phyloP scores from a whole-genome alignment of 1,140 invertebrate species.

The Cotesia chilonis region DNA sequence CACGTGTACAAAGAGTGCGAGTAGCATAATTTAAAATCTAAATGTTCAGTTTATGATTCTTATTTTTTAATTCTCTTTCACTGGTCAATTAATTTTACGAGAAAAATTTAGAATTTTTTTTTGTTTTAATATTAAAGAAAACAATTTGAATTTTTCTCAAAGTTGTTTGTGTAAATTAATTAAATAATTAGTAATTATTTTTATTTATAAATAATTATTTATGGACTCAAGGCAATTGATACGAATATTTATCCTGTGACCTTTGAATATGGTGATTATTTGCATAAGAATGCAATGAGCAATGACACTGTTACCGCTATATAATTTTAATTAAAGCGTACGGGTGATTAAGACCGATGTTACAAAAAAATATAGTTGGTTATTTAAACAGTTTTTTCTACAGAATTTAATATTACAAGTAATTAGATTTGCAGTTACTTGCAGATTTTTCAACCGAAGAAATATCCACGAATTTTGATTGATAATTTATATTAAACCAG shows the following conservation, averaged over 20 bases:
- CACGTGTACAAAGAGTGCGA: slow-evolving; percentile 30
- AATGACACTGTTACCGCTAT: slow-evolving; percentile 26
- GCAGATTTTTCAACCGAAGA: too few species aligned
- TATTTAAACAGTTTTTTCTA: too few species aligned
- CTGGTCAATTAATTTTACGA: too few species aligned
- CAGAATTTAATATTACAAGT: too few species aligned
- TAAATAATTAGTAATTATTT: neutral
- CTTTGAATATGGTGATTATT: slow-evolving; percentile 29
- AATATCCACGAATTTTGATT: too few species aligned
- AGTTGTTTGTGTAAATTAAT: neutral
- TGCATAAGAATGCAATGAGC: slow-evolving; percentile 34
- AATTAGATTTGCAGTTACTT: too few species aligned
- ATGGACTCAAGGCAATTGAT: slow-evolving; percentile 24
- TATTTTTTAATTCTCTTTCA: neutral
- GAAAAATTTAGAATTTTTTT: too few species aligned
- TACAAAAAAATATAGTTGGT: too few species aligned
- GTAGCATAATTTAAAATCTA: slow-evolving; percentile 34
- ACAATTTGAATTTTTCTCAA: neutral
- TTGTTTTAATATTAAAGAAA: too few species aligned
- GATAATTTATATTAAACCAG: too few species aligned
- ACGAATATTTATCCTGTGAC: slow-evolving; percentile 28
- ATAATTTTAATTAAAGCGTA: neutral
- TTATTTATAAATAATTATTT: slow-evolving; percentile 30
- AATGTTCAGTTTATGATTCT: neutral
- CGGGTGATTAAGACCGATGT: too few species aligned